Evolutionary conservation across 2,113 vertebrate species (phyloP).

Genomic region (Vimba vimba): DNA sequence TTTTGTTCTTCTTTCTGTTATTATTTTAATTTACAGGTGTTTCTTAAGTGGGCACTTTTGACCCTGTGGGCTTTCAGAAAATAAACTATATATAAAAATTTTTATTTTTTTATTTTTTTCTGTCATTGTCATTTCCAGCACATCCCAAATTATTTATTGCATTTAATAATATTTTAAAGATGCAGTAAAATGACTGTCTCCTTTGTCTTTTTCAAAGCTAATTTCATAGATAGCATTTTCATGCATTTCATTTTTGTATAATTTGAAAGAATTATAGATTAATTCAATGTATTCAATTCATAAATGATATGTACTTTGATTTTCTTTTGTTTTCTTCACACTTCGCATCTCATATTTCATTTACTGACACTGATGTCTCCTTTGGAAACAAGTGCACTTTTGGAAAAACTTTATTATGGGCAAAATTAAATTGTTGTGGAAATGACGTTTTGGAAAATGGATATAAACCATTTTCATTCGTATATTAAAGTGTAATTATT

Average conservation of each 20-base stretch:
- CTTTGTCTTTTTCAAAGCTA: background rate
- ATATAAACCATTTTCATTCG: background rate
- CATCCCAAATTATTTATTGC: background rate
- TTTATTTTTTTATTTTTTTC: background rate
- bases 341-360: background rate
- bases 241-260: background rate
- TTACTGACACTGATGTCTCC: background rate
- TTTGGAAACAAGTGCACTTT: background rate
- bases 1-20: slow-evolving; percentile 29
- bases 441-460: background rate
- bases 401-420: background rate
- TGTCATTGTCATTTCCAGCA: background rate
- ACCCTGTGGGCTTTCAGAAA: background rate
- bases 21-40: background rate
- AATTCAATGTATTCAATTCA: no score
- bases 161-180: background rate
- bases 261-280: background rate
- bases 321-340: background rate
- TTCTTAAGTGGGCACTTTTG: background rate
- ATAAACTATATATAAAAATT: no score
- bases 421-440: no score
- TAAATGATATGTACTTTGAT: no score
- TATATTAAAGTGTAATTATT: background rate
- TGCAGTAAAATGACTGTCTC: background rate
- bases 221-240: background rate